These are phyloP conservation scores for Puma concolor DNA, from an alignment of 2,113 vertebrate species.

Conservation along the genomic window DNA sequence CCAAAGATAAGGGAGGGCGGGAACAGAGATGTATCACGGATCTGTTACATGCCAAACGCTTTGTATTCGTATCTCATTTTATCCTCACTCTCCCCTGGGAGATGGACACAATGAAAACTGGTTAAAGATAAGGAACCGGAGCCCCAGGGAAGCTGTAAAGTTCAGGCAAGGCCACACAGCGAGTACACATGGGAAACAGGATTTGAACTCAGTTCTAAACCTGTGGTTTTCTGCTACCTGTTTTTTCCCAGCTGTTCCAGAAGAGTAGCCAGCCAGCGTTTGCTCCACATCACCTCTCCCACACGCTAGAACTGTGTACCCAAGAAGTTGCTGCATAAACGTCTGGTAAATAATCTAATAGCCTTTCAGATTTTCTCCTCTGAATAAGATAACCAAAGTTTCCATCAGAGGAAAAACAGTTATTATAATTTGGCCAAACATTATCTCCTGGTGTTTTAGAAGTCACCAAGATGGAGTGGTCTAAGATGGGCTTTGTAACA, in stretches of 20 bases:
- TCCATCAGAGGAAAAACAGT: not conserved
- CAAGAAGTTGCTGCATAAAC: not conserved
- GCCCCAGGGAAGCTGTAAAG: not conserved
- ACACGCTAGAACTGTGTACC: not conserved
- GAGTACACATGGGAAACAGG: not conserved
- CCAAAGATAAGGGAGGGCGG: not conserved
- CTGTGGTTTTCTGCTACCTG: not conserved
- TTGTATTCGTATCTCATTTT: not conserved
- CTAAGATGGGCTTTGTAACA: not conserved
- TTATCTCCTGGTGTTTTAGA: not conserved
- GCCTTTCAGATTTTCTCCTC: not conserved
- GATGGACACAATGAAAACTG: not conserved
- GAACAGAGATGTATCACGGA: not conserved
- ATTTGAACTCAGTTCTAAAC: not conserved
- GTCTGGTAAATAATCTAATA: not conserved
- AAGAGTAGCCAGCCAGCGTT: not conserved
- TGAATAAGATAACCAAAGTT: not conserved
- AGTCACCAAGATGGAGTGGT: not conserved
- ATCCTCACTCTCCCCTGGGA: no score
- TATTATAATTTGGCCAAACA: not conserved
- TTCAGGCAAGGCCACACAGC: not conserved
- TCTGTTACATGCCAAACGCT: not conserved
- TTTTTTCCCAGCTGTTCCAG: not conserved
- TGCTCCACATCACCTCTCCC: not conserved
- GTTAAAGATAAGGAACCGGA: not conserved